phyloP scores from a whole-genome alignment of 1,140 invertebrate genomes.

The Riptortus pedestris region DNA sequence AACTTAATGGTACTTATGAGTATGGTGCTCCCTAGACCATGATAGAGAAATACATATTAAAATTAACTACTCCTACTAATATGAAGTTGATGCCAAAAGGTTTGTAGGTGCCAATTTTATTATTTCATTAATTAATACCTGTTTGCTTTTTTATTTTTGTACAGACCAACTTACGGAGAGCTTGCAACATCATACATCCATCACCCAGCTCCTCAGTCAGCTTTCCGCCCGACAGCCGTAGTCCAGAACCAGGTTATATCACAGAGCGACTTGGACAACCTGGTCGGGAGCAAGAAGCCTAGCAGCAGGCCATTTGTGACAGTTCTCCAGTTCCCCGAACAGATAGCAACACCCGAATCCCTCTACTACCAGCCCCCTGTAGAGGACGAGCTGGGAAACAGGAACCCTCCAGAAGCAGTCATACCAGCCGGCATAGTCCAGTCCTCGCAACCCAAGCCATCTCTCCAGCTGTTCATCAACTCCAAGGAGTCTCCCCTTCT shows the following conservation, averaged over 20 bases:
- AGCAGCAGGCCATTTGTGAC: constrained; percentile 24
- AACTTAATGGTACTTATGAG: too few species aligned
- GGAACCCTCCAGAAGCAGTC: constrained; percentile 31
- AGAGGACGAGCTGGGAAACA: constrained; percentile 30
- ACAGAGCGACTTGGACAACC: neutral
- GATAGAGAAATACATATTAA: too few species aligned
- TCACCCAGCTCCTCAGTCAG: too few species aligned
- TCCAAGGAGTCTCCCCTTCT: constrained; percentile 33
- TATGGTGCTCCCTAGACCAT: too few species aligned
- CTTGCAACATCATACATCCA: too few species aligned
- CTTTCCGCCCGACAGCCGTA: too few species aligned
- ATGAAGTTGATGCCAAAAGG: too few species aligned
- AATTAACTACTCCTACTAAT: too few species aligned
- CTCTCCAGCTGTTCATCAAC: constrained; percentile 32
- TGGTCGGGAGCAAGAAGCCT: neutral
- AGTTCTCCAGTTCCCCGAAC: constrained; percentile 33
- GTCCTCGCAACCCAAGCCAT: constrained; percentile 31
- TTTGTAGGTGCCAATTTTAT: too few species aligned
- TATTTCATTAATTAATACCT: too few species aligned
- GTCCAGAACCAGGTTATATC: too few species aligned
- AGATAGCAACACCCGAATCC: constrained; percentile 29
- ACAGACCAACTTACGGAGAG: neutral
- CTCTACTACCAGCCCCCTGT: constrained; percentile 32
- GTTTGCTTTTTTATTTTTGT: too few species aligned
- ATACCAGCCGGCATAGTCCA: constrained; percentile 34